Base-by-base conservation (phyloP, 2,888 invertebrate species). In the Lysandra bellargus region DNA sequence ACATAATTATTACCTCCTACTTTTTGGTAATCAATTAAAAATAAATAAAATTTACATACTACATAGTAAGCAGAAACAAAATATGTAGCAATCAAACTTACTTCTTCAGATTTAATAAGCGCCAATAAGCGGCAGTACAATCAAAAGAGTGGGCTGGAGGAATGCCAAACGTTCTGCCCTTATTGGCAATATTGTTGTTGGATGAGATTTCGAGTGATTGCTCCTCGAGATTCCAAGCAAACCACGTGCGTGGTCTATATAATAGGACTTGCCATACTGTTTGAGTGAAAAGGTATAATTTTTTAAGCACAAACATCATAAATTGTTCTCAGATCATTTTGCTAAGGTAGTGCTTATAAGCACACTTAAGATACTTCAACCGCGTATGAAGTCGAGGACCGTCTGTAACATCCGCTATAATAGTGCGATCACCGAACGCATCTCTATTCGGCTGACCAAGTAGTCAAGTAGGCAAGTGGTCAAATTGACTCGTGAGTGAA, bases 171-270 rank as follows among this genome's bases (percentile, higher is more conserved):
- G 69, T 23, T 37, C 30, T 69, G 64, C 64, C 64, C 33, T 69
- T 69, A 69, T 69, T 69, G 33, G 33, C 69, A 37, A 37, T 69
- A 69, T 69, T 69, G 69, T 33, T 69, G 69, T 37, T 69, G 5
- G 33, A 69, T 69, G 69, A 69, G 33, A 69, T 69, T 33, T 69
- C 69, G 33, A 33, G 69, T 69, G 69, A 69, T 69, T 69, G 14
- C 69, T 12, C 30, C 23, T 69, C 33, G 33, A 69, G 17, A 69
- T 69, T 37, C 23, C 69, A 69, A 69, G 33, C 1, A 33, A 69
- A 14, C 14, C 9, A 30, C 30, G 64, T 33, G 30, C 12, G 12
- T 12, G 6, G 0, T 17, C 6, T n/a, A 60, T 23, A 23, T 23
- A 23, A 23, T 23, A 23, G 23, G 23, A 23, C 23, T 23, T 60